These are phyloP conservation scores for Zaprionus ghesquierei DNA, from an alignment of 1,140 invertebrate genomes.

Conservation along the genomic window DNA sequence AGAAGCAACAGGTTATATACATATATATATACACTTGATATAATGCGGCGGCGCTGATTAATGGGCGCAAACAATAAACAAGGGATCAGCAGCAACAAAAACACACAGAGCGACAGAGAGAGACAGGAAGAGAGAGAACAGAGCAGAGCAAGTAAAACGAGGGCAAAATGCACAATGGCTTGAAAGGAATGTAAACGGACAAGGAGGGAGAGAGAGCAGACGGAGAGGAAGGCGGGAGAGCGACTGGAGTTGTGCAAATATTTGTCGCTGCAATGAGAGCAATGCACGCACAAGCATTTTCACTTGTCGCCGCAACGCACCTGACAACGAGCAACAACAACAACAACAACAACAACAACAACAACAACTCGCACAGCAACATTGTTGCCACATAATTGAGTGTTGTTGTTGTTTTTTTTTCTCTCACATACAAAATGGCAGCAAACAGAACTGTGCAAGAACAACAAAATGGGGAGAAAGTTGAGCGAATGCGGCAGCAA, in stretches of 20 bases:
- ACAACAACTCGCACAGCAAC: slow-evolving; percentile 45
- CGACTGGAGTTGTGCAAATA: slow-evolving; percentile 59
- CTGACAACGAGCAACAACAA: slow-evolving; percentile 43
- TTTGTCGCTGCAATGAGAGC: slow-evolving; percentile 74
- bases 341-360: slow-evolving; percentile 26
- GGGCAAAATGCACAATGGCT: slow-evolving; percentile 37
- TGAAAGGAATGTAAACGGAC: slow-evolving; percentile 48
- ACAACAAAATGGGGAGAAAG: slow-evolving; percentile 18
- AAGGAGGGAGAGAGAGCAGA: not conserved
- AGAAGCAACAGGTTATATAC: slow-evolving; percentile 37
- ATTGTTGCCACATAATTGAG: slow-evolving; percentile 55
- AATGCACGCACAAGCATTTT: slow-evolving; percentile 74
- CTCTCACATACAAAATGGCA: slow-evolving; percentile 2
- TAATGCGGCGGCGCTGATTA: slow-evolving; percentile 62
- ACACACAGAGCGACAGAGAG: slow-evolving; percentile 16
- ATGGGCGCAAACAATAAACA: slow-evolving; percentile 62
- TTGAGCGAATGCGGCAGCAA: slow-evolving; percentile 15
- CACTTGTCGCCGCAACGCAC: slow-evolving; percentile 68
- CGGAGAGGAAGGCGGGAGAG: not conserved
- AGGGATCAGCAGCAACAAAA: not conserved
- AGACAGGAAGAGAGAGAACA: not conserved
- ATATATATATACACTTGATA: not conserved
- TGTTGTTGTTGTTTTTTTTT: not conserved
- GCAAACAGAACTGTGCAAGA: slow-evolving; percentile 15
- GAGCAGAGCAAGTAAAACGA: slow-evolving; percentile 29